These are phyloP conservation scores for Carassius gibelio DNA, from an alignment of 2,113 vertebrate species.

Conservation along the genomic window DNA sequence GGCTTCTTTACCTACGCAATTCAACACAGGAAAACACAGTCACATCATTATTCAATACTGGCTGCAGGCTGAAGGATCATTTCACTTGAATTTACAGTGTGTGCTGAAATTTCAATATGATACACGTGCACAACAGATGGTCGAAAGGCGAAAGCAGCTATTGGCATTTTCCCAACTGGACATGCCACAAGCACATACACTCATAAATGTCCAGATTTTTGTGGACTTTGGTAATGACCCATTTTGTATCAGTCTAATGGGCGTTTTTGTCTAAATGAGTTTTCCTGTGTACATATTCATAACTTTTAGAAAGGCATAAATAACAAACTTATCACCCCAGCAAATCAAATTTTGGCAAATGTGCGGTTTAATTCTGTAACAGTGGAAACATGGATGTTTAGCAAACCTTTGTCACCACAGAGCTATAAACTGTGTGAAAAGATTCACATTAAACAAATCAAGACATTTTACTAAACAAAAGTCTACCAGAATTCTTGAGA, in stretches of 20 bases:
- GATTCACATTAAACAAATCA: conserved; percentile 1
- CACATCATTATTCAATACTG: conserved; percentile 43
- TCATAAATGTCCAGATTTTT: neutral
- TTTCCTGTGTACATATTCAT: neutral
- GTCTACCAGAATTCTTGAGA: neutral
- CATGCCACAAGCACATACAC: neutral
- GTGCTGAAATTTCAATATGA: conserved; percentile 29
- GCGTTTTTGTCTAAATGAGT: neutral
- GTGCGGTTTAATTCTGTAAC: conserved; percentile 15
- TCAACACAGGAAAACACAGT: conserved; percentile 10
- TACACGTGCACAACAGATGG: conserved; percentile 48
- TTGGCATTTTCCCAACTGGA: neutral
- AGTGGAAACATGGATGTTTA: conserved; percentile 1
- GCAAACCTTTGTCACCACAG: neutral
- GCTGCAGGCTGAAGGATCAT: neutral
- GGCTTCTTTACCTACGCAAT: conserved; percentile 20
- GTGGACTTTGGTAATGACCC: neutral
- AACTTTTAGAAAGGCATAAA: neutral
- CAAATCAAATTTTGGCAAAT: conserved; percentile 1
- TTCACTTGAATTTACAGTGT: conserved; percentile 22
- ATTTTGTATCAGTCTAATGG: conserved; percentile 25
- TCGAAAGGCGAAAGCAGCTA: neutral
- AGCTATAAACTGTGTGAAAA: conserved; percentile 6
- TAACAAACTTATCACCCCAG: neutral
- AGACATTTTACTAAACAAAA: conserved; percentile 35